Evolutionary conservation across 2,797 vertebrate species (phyloP).

Genomic region (Lophura swinhoii): DNA sequence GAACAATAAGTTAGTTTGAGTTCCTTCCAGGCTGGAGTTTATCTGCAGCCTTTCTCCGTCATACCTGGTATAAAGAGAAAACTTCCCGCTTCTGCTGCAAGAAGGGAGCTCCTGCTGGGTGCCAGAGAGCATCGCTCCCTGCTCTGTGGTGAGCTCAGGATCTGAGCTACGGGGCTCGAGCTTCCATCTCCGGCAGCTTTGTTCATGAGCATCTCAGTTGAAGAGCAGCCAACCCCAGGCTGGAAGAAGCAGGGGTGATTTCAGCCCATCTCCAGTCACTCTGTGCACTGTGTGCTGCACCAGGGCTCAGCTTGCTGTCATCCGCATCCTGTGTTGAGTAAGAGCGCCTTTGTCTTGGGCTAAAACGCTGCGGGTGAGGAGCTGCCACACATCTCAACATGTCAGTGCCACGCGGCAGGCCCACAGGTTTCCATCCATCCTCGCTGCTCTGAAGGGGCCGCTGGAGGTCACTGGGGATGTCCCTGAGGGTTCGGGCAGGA

Average conservation of each 20-base stretch:
- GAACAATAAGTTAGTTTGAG: background rate
- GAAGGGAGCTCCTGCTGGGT: background rate
- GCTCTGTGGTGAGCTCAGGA: background rate
- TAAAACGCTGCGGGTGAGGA: constrained; percentile 40
- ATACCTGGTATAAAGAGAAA: background rate
- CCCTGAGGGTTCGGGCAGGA: background rate
- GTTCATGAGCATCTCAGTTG: background rate
- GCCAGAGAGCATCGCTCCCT: background rate
- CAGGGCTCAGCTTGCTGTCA: constrained; percentile 5
- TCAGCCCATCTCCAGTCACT: background rate
- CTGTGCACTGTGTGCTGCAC: background rate
- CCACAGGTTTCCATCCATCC: background rate
- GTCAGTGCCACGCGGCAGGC: background rate
- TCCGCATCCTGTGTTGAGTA: constrained; percentile 59
- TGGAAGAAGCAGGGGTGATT: background rate
- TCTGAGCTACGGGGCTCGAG: background rate
- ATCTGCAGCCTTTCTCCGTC: background rate
- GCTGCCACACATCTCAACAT: constrained; percentile 1
- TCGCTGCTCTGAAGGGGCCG: background rate
- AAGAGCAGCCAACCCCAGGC: background rate
- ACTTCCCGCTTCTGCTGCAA: background rate
- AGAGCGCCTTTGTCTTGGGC: constrained; percentile 58
- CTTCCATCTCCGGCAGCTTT: no score
- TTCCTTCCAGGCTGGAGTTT: background rate
- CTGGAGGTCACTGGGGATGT: background rate